These are phyloP conservation scores for Seriola rivoliana DNA, from an alignment of 2,113 vertebrate species.

Conservation along the genomic window DNA sequence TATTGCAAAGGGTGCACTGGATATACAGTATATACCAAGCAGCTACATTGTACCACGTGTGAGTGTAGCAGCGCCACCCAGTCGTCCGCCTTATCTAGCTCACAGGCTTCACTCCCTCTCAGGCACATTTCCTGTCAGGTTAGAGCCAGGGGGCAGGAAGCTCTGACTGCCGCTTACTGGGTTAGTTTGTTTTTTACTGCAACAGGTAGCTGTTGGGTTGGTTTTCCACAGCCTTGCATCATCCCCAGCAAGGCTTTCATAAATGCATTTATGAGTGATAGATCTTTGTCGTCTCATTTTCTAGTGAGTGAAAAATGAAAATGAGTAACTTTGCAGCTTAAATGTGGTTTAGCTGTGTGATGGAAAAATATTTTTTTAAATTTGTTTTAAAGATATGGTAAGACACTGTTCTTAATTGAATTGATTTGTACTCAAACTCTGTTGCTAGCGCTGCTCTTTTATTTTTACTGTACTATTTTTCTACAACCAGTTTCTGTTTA, in stretches of 20 bases:
- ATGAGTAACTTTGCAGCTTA: slow-evolving; percentile 28
- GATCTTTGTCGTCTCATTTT: slow-evolving; percentile 42
- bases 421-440: not conserved
- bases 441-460: not conserved
- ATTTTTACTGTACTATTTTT: not conserved
- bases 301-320: slow-evolving; percentile 3
- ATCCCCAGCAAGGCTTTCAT: slow-evolving; percentile 41
- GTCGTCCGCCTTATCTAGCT: not conserved
- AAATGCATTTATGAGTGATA: slow-evolving; percentile 57
- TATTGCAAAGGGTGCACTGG: not conserved
- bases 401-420: not conserved
- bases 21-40: not conserved
- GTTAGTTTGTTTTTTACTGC: slow-evolving; percentile 42
- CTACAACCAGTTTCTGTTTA: slow-evolving; percentile 10
- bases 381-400: not conserved
- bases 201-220: slow-evolving; percentile 53
- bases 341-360: not conserved
- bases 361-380: not conserved
- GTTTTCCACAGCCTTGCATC: slow-evolving; percentile 72
- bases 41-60: not conserved
- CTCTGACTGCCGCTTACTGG: slow-evolving; percentile 10
- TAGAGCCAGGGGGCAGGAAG: slow-evolving; percentile 49
- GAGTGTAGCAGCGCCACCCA: not conserved
- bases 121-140: slow-evolving; percentile 45
- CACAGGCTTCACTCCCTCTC: slow-evolving; percentile 9